Evolutionary conservation across 1,140 invertebrate species (phyloP), one percentile per base, ranked within the genome.

Genomic region (Caerostris extrusa): DNA sequence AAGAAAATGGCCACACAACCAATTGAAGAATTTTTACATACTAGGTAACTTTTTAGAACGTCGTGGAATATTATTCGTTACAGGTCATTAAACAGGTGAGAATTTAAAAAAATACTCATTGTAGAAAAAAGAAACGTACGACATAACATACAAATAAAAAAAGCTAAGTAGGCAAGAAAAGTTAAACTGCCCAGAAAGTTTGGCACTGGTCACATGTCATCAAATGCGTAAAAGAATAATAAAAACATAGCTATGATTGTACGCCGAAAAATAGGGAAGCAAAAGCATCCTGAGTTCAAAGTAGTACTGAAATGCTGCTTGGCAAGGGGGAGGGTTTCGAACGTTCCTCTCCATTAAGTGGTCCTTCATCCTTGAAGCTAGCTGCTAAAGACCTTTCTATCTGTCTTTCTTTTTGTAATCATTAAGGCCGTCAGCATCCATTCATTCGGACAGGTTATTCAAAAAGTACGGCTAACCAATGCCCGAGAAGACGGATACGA

Each of bases 331-430:
- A n/a, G n/a, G 85, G 91, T 87, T 69, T 93, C 14, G 56, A 81
- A 19, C 81, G 92, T 93, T 93, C 92, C 58, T 89, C 85, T 89
- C 92, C 92, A 93, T 93, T 93, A 93, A 93, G 86, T 64, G 50
- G 67, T 67, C n/a, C 58, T 81, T 69, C 92, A 93, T 93, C 92
- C 92, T 93, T 93, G 92, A 93, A 93, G 92, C 86, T 55, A 67
- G 56, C 50, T 82, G 57, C 58, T 93, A 93, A 93, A 93, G 58
- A 86, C 83, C 90, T 77, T 77, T 86, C 53, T 58, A 10, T 86
- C 57, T 86, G 14, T 87, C 58, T 19, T 64, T 34, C 34, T 34
- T 34, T 88, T 34, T 88, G 19, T 61, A 87, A 87, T 87, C 85
- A 87, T 87, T 87, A 87, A 64, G 85, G 10, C 85, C 56, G 57